Conservation (phyloP, 2,888 invertebrate genomes). For the Drosophila melanosoma region DNA sequence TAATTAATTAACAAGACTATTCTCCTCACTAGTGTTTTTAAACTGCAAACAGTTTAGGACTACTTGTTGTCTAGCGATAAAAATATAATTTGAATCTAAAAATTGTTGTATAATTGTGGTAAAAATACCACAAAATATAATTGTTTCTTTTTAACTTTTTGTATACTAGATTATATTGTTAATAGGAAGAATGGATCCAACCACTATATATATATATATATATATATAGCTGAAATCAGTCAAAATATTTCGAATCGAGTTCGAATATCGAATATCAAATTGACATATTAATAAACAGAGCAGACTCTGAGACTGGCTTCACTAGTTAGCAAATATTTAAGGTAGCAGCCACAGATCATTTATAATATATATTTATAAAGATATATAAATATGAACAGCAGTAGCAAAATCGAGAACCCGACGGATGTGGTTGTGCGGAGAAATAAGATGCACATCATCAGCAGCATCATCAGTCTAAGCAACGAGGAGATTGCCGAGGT, state of each 20-base stretch:
- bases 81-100: too few relatives aligned
- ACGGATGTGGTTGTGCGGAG: neutral
- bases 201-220: too few relatives aligned
- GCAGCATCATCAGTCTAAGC: constrained; percentile 20
- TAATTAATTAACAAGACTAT: neutral
- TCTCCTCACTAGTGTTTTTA: too few relatives aligned
- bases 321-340: neutral
- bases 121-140: too few relatives aligned
- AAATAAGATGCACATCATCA: constrained; percentile 56
- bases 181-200: too few relatives aligned
- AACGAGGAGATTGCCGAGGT: constrained; percentile 60
- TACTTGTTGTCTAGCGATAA: too few relatives aligned
- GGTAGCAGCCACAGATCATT: too few relatives aligned
- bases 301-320: constrained; percentile 13
- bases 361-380: neutral
- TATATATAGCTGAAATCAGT: too few relatives aligned
- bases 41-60: too few relatives aligned
- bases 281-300: constrained; percentile 8
- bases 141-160: too few relatives aligned
- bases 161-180: too few relatives aligned
- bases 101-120: too few relatives aligned
- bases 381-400: neutral
- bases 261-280: neutral
- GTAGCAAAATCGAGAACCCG: neutral
- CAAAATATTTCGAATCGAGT: neutral